Percentiles rank a stretch among this genome's conserved stretches.
Evolutionary conservation across 2,888 invertebrate genomes (phyloP).

Genomic region (Selenia dentaria): DNA sequence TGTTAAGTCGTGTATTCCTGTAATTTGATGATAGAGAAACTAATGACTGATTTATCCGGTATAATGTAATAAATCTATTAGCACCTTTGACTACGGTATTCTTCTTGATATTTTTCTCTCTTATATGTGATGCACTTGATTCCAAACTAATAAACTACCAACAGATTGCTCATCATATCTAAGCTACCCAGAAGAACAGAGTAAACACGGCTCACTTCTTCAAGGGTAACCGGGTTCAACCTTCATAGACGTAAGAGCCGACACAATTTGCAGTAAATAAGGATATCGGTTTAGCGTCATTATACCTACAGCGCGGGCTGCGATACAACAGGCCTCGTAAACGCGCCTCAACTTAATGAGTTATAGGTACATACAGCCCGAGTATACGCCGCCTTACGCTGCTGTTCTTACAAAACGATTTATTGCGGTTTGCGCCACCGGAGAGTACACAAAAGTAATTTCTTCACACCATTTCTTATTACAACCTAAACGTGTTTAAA

Average conservation of each 20-base stretch:
- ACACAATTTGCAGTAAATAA: slow-evolving; percentile 82
- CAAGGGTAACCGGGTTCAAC: slow-evolving; percentile 34
- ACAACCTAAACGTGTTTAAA: slow-evolving; percentile 23
- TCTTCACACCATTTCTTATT: slow-evolving; percentile 55
- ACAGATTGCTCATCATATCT: slow-evolving; percentile 13
- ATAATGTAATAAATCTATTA: too few species aligned
- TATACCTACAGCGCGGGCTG: slow-evolving; percentile 57
- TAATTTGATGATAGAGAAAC: too few species aligned
- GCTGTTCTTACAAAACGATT: slow-evolving; percentile 52
- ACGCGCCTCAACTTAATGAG: slow-evolving; percentile 48
- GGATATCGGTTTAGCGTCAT: slow-evolving; percentile 80
- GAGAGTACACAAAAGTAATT: slow-evolving; percentile 46
- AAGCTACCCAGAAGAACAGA: slow-evolving; percentile 11
- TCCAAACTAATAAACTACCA: too few species aligned
- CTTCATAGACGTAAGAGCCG: slow-evolving; percentile 47
- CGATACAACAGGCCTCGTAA: slow-evolving; percentile 57
- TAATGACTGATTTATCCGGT: too few species aligned
- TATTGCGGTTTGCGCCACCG: slow-evolving; percentile 43
- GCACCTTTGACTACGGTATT: too few species aligned
- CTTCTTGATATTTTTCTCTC: too few species aligned
- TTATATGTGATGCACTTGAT: too few species aligned
- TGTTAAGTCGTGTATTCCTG: too few species aligned
- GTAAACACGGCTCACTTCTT: slow-evolving; percentile 21
- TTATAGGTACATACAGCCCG: slow-evolving; percentile 34
- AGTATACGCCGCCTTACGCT: slow-evolving; percentile 33